Conservation (phyloP, 64 coral and sea anemone genomes). For the Actinia equina region DNA sequence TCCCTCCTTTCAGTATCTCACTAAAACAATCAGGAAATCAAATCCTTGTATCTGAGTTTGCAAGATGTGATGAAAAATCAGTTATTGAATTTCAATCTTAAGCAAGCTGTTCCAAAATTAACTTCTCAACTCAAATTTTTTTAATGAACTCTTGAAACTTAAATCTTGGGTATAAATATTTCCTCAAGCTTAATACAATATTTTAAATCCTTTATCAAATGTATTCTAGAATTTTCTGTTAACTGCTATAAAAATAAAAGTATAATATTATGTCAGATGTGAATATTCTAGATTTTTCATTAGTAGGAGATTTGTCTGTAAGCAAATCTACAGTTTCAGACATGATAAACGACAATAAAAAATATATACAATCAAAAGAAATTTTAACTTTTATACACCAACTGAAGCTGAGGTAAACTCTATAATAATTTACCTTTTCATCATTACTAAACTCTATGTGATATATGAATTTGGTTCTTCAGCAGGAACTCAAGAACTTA, state of each 20-base stretch:
- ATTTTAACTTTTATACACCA: not conserved
- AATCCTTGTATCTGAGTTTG: conserved; percentile 17
- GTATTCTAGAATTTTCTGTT: not conserved
- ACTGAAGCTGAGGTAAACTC: not conserved
- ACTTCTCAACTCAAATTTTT: not conserved
- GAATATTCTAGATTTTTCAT: not conserved
- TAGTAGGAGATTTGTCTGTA: not conserved
- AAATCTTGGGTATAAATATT: not conserved
- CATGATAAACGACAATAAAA: not conserved
- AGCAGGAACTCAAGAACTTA: not conserved
- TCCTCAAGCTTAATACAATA: not conserved
- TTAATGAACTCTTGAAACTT: not conserved
- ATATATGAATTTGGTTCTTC: not conserved
- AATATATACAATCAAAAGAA: not conserved
- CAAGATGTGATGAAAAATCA: conserved; percentile 13
- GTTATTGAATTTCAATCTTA: conserved; percentile 4
- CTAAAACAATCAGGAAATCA: conserved; percentile 17
- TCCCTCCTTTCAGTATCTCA: not conserved
- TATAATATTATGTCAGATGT: not conserved
- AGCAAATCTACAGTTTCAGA: not conserved
- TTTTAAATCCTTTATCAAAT: not conserved
- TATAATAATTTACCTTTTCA: too few relatives aligned
- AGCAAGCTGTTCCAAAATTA: conserved; percentile 9
- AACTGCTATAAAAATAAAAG: not conserved
- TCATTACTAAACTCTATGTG: not conserved